A percentile compares a stretch with the other conserved stretches of the same genome.
Conservation (phyloP, 2,888 invertebrate genomes). For the Rhimphoctona megacephalus region DNA sequence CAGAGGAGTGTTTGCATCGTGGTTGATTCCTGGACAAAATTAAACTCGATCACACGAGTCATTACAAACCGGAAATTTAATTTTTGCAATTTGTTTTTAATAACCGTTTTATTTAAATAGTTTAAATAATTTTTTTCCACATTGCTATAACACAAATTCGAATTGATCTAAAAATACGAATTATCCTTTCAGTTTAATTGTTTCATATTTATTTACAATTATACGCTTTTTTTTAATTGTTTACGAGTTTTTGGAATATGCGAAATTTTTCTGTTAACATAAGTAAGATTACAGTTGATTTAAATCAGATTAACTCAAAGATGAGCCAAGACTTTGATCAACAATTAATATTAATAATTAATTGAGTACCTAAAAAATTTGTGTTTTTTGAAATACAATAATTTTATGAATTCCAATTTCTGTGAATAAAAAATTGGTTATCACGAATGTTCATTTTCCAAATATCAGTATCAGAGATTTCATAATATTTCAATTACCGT, state of each 20-base stretch:
- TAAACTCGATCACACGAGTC: too few relatives aligned
- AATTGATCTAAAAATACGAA: background rate
- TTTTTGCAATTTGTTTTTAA: background rate
- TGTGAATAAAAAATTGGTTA: too few relatives aligned
- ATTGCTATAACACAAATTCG: background rate
- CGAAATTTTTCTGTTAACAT: background rate
- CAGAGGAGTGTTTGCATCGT: background rate
- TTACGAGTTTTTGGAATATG: background rate
- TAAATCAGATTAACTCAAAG: background rate
- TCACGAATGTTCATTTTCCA: background rate
- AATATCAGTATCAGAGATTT: background rate
- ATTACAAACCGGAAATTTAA: background rate
- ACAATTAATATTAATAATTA: background rate
- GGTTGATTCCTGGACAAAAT: background rate
- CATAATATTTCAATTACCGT: background rate
- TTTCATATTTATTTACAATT: background rate
- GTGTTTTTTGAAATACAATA: background rate
- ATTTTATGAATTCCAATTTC: background rate
- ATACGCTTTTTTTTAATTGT: background rate
- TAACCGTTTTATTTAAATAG: too few relatives aligned
- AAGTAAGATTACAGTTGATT: background rate
- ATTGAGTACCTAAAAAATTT: background rate
- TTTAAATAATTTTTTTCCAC: background rate
- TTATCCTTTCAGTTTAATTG: background rate
- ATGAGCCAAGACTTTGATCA: background rate